Base-by-base conservation (phyloP, 2,888 invertebrate genomes). In the Yponomeuta plumbellus region DNA sequence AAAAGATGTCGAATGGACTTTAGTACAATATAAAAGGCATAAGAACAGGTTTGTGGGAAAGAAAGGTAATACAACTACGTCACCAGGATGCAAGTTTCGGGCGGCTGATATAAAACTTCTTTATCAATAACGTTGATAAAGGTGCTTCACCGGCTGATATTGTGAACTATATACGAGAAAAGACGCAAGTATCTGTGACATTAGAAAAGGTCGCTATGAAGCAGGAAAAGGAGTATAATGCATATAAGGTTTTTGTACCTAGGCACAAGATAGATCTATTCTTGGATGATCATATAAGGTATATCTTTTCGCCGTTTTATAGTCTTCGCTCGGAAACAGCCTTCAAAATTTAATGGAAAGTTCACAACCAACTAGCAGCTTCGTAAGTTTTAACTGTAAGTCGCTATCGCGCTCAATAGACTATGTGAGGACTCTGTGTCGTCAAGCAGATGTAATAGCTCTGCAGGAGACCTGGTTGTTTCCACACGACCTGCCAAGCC, bases 161-260 rank as follows among this genome's bases (percentile, higher is more conserved):
- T 39, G 56, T 22, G 22, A 22, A 40, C 21, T 56, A 56, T 57
- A 66, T 11, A 34, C 56, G 20, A 57, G 17, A 57, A 57, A 57
- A 40, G 64, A 21, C 61, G 44, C 3, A 56, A 44, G 21, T 40
- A 34, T 39, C 44, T 65, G 56, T 56, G 20, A 56, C 56, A 4
- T 5, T 56, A 17, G 56, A 61, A 52, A 67, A 69, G 62, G 66
- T 69, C 0, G 64, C 11, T 20, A 68, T 68, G 66, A 64, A 66
- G 1, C 22, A 40, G 1, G 20, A 61, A n/a, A 67, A 63, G 66
- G 67, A 67, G 3, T 69, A 70, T 39, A 26, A 70, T 22, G 66
- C 70, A 0, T 71, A 69, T 13, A 71, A 69, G 61, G 61, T 71
- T 3, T 69, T 61, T 34, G 67, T 70, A 0, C 66, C 71, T 0